Evolutionary conservation across 2,113 vertebrate genomes (phyloP).

Genomic region (Glareola pratincola): DNA sequence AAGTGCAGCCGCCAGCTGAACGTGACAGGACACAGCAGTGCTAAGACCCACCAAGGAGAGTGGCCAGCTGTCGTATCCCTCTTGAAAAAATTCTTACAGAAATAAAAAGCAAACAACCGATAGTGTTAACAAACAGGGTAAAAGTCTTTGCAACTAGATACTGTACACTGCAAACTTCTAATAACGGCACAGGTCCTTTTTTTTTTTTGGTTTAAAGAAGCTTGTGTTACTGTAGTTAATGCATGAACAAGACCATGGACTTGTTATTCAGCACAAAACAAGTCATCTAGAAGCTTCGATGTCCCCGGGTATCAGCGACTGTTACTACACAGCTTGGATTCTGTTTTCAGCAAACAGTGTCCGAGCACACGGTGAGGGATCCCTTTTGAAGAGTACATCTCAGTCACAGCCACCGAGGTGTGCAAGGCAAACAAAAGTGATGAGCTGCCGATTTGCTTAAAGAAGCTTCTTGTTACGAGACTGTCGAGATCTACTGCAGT

Average conservation of each 20-base stretch:
- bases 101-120: slow-evolving; percentile 7
- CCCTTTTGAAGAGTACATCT: neutral
- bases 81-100: neutral
- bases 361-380: slow-evolving; percentile 31
- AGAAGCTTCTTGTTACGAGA: neutral
- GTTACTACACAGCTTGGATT: slow-evolving; percentile 35
- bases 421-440: neutral
- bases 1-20: neutral
- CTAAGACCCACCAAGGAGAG: neutral
- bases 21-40: neutral
- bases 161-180: slow-evolving; percentile 37
- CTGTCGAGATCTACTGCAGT: neutral
- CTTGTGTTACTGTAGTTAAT: slow-evolving; percentile 66
- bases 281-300: slow-evolving; percentile 39
- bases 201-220: slow-evolving; percentile 69
- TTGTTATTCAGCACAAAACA: slow-evolving; percentile 57
- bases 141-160: neutral
- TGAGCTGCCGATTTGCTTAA: neutral
- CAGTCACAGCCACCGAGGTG: neutral
- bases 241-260: slow-evolving; percentile 24
- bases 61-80: neutral
- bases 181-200: slow-evolving; percentile 16
- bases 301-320: slow-evolving; percentile 32
- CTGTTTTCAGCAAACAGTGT: slow-evolving; percentile 25
- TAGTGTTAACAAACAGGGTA: neutral